Percentiles rank a stretch among this genome's conserved stretches.
Evolutionary conservation across 2,797 vertebrate genomes (phyloP).

Genomic region (Manis javanica): DNA sequence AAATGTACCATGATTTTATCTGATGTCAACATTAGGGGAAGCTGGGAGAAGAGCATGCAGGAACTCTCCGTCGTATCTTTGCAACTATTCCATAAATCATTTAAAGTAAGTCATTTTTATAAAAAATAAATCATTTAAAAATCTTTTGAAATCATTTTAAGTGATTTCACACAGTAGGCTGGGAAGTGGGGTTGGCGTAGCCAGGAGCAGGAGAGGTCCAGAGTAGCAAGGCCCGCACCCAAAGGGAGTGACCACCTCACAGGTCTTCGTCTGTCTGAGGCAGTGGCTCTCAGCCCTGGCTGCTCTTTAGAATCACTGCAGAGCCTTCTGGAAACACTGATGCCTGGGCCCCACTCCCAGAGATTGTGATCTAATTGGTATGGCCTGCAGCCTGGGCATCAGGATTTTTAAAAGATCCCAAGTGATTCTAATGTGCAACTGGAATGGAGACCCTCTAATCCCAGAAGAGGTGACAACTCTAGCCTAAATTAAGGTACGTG

Average conservation of each 20-base stretch:
- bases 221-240: neutral
- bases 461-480: neutral
- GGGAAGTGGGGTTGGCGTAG: neutral
- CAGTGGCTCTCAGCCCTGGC: neutral
- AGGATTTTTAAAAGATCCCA: neutral
- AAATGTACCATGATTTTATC: neutral
- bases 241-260: neutral
- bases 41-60: neutral
- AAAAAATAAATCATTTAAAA: no score
- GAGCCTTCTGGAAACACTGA: neutral
- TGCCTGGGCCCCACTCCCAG: neutral
- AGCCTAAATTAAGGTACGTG: neutral
- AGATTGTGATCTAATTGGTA: neutral
- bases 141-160: no score
- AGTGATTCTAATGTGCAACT: neutral
- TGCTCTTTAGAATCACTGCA: neutral
- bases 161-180: neutral
- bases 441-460: neutral
- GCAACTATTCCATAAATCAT: neutral
- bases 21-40: neutral
- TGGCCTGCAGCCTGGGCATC: neutral
- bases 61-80: neutral
- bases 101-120: no score
- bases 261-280: neutral
- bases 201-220: neutral